A percentile compares a stretch with the other conserved stretches of the same genome.
Conservation (phyloP, 2,113 vertebrate genomes). For the Rhea americana region DNA sequence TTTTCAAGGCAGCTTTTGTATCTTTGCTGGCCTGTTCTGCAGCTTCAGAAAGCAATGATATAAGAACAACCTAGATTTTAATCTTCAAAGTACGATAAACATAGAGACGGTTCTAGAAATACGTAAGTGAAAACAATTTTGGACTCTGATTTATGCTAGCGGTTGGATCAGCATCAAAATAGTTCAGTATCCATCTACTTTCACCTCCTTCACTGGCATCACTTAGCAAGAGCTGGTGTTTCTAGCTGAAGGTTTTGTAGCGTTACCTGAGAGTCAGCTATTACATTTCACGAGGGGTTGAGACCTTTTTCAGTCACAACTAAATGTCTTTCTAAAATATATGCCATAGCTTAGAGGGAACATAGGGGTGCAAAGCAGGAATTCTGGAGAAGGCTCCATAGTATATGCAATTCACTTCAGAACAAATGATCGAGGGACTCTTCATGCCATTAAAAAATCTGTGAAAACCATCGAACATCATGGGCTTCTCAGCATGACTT, state of each 20-base stretch:
- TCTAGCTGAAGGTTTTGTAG: neutral
- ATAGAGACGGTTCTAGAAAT: neutral
- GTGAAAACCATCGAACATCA: neutral
- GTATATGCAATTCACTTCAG: neutral
- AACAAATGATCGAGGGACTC: neutral
- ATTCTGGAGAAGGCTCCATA: neutral
- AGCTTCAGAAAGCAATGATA: neutral
- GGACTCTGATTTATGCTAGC: neutral
- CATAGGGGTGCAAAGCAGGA: neutral
- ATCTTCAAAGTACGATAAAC: neutral
- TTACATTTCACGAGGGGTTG: neutral
- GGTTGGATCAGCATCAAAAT: neutral
- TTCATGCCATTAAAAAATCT: neutral
- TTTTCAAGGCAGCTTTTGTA: neutral
- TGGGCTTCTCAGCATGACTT: neutral
- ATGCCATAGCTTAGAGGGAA: neutral
- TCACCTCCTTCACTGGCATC: accelerated
- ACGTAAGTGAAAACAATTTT: neutral
- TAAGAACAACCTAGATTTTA: neutral
- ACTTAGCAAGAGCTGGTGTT: neutral
- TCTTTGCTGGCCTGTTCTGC: neutral
- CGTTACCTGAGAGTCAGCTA: neutral
- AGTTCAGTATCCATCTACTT: neutral
- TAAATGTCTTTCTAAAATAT: neutral
- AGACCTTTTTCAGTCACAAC: neutral